Conservation (phyloP, 2,113 vertebrate species). For the Scophthalmus maximus region DNA sequence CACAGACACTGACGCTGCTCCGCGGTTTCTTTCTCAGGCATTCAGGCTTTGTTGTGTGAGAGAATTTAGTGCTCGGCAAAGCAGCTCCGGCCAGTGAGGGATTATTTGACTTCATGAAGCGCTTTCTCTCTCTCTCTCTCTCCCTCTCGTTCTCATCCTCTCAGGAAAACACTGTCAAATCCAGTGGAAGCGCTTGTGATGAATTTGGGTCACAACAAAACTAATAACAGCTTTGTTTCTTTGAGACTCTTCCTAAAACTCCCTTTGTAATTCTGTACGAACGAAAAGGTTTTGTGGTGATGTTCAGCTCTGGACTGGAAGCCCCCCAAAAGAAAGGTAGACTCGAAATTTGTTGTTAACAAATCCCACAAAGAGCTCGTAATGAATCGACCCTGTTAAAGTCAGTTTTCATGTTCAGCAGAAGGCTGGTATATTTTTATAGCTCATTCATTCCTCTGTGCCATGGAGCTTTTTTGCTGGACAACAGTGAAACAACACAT, state of each 20-base stretch:
- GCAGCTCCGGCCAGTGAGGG: slow-evolving; percentile 54
- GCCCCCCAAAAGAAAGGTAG: too few relatives aligned
- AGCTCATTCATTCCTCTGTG: too few relatives aligned
- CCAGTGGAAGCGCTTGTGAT: neutral
- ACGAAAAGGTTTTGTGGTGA: neutral
- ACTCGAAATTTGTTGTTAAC: too few relatives aligned
- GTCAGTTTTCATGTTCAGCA: too few relatives aligned
- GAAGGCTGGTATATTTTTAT: too few relatives aligned
- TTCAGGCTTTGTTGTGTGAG: slow-evolving; percentile 79
- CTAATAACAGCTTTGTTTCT: too few relatives aligned
- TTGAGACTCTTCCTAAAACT: too few relatives aligned
- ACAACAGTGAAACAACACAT: too few relatives aligned
- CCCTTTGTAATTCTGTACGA: neutral
- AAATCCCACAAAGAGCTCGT: too few relatives aligned
- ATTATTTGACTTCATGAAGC: slow-evolving; percentile 75
- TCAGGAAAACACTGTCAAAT: neutral
- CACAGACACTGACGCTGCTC: slow-evolving; percentile 41
- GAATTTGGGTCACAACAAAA: neutral
- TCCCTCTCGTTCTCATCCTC: neutral
- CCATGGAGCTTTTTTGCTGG: too few relatives aligned
- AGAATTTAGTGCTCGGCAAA: slow-evolving; percentile 82
- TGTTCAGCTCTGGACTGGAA: too few relatives aligned
- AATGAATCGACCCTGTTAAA: too few relatives aligned
- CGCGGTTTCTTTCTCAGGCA: slow-evolving; percentile 72
- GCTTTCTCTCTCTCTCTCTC: slow-evolving; percentile 21